Evolutionary conservation across 2,888 invertebrate species (phyloP).

Genomic region (Nipponacmea schrenckii): DNA sequence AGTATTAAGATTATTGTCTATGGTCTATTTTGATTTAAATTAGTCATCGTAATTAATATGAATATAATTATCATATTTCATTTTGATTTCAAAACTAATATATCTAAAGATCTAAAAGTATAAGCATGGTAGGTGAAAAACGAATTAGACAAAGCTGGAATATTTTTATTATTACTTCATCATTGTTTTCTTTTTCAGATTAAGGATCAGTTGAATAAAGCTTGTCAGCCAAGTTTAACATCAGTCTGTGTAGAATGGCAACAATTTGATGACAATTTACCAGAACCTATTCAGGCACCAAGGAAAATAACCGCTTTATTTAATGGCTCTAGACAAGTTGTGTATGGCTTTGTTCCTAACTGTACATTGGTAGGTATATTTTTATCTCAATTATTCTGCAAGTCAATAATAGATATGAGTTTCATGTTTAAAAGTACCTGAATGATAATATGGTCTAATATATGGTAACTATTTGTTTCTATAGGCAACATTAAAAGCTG

Average conservation of each 20-base stretch:
- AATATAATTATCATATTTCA: too few relatives aligned
- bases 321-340: constrained; percentile 63
- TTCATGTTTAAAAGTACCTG: too few relatives aligned
- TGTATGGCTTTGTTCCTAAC: constrained; percentile 65
- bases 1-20: too few relatives aligned
- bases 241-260: constrained; percentile 64
- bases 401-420: neutral
- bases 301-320: constrained; percentile 63
- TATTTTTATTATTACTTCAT: too few relatives aligned
- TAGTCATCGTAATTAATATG: too few relatives aligned
- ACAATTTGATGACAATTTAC: constrained; percentile 51
- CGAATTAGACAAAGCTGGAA: too few relatives aligned
- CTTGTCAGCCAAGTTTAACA: constrained; percentile 61
- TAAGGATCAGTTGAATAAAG: constrained; percentile 53
- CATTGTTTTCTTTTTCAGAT: constrained; percentile 35
- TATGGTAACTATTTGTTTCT: neutral
- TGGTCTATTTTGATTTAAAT: too few relatives aligned
- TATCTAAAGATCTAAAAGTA: too few relatives aligned
- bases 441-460: too few relatives aligned
- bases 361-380: constrained; percentile 57
- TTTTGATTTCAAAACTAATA: too few relatives aligned
- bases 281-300: constrained; percentile 60
- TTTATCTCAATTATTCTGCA: neutral
- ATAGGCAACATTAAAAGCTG: constrained; percentile 63
- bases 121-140: too few relatives aligned